Evolutionary conservation across 2,888 invertebrate species (phyloP).

Genomic region (Conchocele bisecta): DNA sequence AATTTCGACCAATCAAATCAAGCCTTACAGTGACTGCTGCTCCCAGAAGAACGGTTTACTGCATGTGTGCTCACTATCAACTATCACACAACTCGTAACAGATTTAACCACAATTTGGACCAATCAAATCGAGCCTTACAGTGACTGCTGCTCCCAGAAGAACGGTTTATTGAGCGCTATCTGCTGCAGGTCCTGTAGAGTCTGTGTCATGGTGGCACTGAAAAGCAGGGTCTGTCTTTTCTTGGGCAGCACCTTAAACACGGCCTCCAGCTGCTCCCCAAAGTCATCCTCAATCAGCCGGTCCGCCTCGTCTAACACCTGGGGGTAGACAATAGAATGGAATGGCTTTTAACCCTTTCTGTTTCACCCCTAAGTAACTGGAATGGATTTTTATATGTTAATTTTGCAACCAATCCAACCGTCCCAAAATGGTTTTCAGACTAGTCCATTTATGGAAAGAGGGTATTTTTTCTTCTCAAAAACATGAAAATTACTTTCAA

Average conservation of each 20-base stretch:
- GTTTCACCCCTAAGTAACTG: no score
- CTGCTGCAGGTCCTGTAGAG: slow-evolving; percentile 87
- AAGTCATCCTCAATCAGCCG: slow-evolving; percentile 87
- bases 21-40: slow-evolving; percentile 86
- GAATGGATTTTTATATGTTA: no score
- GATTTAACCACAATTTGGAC: no score
- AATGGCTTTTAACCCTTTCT: neutral
- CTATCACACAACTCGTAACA: no score
- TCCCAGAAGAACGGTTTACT: slow-evolving; percentile 86
- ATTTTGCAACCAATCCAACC: no score
- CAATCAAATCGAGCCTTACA: slow-evolving; percentile 81
- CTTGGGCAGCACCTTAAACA: slow-evolving; percentile 89
- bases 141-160: slow-evolving; percentile 87
- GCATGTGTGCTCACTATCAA: no score
- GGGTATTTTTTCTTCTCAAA: no score
- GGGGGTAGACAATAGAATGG: no score
- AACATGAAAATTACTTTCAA: no score
- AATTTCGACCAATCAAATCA: no score
- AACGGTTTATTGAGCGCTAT: slow-evolving; percentile 85
- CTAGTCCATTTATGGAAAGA: no score
- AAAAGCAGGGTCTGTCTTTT: slow-evolving; percentile 93
- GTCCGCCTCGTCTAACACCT: slow-evolving; percentile 99
- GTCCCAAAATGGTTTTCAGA: no score
- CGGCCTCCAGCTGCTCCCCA: slow-evolving; percentile 87
- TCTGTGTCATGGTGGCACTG: slow-evolving; percentile 97